These are phyloP conservation scores for Drosophila falleni DNA, from an alignment of 2,888 invertebrate species.

Conservation along the genomic window DNA sequence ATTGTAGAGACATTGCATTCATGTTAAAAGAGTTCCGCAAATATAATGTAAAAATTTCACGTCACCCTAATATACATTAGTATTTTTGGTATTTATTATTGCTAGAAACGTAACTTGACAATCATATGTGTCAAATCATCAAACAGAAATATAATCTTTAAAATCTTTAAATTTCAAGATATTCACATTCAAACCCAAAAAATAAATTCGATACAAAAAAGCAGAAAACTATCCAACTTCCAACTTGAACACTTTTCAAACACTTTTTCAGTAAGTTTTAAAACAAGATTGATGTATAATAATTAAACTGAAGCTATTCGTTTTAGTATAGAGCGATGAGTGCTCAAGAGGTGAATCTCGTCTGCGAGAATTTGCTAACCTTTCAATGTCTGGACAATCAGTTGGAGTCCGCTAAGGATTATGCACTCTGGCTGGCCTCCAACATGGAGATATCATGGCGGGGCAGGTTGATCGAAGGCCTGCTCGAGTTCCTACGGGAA, in stretches of 20 bases:
- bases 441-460: conserved; percentile 50
- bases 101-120: neutral
- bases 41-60: too few species aligned
- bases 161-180: neutral
- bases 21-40: too few species aligned
- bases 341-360: conserved; percentile 8
- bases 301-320: neutral
- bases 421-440: conserved; percentile 39
- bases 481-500: conserved; percentile 20
- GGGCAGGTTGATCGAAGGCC: conserved; percentile 14
- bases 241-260: neutral
- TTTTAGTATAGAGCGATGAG: conserved; percentile 23
- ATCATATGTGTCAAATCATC: neutral
- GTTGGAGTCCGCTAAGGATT: conserved; percentile 29
- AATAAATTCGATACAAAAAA: neutral
- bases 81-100: too few species aligned
- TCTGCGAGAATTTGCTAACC: conserved; percentile 2
- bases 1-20: too few species aligned
- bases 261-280: neutral
- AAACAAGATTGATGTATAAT: too few species aligned
- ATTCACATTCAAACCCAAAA: neutral
- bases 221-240: neutral
- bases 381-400: conserved; percentile 48
- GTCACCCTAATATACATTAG: too few species aligned
- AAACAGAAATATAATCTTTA: neutral